These are phyloP conservation scores for Diplolepis rosae DNA, from an alignment of 2,888 invertebrate species.

Conservation along the genomic window DNA sequence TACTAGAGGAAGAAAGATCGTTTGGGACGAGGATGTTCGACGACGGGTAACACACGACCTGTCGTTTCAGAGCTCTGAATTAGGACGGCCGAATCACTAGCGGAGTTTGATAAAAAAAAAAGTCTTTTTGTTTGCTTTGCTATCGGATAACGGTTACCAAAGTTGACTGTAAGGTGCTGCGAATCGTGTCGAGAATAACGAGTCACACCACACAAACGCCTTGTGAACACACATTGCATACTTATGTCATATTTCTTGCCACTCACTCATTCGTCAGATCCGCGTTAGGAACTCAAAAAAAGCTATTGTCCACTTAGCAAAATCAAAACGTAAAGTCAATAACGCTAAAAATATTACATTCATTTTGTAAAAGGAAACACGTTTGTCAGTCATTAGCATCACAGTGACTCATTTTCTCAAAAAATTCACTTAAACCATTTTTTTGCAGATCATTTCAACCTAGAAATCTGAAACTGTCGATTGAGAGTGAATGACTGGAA, in stretches of 20 bases:
- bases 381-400: slow-evolving; percentile 10
- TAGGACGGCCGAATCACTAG: slow-evolving; percentile 24
- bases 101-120: neutral
- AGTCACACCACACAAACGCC: slow-evolving; percentile 19
- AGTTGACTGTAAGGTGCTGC: slow-evolving; percentile 36
- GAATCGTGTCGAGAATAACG: slow-evolving; percentile 42
- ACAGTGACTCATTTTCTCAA: neutral
- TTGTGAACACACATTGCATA: neutral
- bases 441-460: no score
- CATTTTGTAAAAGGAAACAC: neutral
- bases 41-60: slow-evolving; percentile 30
- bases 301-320: neutral
- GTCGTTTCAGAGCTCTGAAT: slow-evolving; percentile 29
- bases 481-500: no score
- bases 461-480: no score
- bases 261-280: neutral
- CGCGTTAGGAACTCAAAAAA: neutral
- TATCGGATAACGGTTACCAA: slow-evolving; percentile 38
- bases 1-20: slow-evolving; percentile 17
- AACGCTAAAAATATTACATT: neutral
- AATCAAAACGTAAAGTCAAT: slow-evolving; percentile 6
- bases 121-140: slow-evolving; percentile 38
- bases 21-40: slow-evolving; percentile 4
- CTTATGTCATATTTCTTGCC: slow-evolving; percentile 12
- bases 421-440: no score